Evolutionary conservation across 2,797 vertebrate genomes (phyloP), one percentile per base, ranked within the genome.

Genomic region (Heteromormyrus szaboi): DNA sequence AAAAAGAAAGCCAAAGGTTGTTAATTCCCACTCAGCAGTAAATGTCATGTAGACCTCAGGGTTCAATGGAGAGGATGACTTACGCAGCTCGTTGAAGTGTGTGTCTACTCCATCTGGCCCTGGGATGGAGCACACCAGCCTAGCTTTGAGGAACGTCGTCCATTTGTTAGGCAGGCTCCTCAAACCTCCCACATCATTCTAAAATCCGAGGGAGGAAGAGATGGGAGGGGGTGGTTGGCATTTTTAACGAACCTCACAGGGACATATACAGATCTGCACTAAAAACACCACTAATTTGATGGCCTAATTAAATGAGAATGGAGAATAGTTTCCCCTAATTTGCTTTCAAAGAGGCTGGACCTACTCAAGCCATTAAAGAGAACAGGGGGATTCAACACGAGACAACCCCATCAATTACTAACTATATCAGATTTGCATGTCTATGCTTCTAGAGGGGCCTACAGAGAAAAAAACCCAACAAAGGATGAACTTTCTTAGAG

Each of bases 91-190:
- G 93, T 99, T 97, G 86, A 99, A 99, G 94, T 98, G 96, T 29
- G 99, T 99, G 92, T 99, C 98, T 68, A 98, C 96, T 51, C 98
- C 98, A 41, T 99, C 97, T 7, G 96, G 96, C 87, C 98, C 98
- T 3, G 99, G 98, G 91, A 99, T 97, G 0, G 98, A 98, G 88
- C 98, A 99, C 92, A 99, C 95, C 46, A 99, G 94, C 83, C 98
- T 95, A 89, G 98, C 97, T 94, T 99, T 99, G 87, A 99, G 97
- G 93, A 99, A 99, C 29, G 98, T 99, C 1, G 98, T 99, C 99
- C 98, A 99, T 90, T 99, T 99, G 95, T 99, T 99, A 93, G 98
- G 99, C 86, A 99, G 94, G 93, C 98, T 99, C 89, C 98, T 97
- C 88, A 99, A 97, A 46, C 98, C 98, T 87, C 99, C 99, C 90